Conservation (phyloP, 2,113 vertebrate genomes). For the Mesembrinibis cayennensis region DNA sequence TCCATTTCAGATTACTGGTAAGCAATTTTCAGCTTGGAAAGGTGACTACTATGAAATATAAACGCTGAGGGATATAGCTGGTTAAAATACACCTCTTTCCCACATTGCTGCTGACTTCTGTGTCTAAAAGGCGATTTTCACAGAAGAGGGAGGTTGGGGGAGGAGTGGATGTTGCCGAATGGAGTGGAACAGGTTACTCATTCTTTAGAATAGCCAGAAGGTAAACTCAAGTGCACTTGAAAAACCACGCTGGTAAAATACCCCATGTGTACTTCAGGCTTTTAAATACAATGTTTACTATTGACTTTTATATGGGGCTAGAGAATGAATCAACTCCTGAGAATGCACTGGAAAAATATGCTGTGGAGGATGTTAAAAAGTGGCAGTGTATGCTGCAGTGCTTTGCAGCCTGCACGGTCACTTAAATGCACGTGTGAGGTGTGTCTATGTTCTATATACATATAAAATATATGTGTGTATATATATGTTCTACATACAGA, state of each 20-base stretch:
- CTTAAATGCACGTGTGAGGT: not conserved
- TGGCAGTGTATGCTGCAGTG: not conserved
- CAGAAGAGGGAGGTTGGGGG: not conserved
- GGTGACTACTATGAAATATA: not conserved
- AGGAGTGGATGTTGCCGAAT: not conserved
- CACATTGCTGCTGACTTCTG: not conserved
- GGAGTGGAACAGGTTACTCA: not conserved
- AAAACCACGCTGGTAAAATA: not conserved
- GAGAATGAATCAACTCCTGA: not conserved
- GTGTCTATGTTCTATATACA: not conserved
- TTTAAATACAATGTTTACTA: not conserved
- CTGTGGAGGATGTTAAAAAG: not conserved
- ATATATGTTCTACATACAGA: not conserved
- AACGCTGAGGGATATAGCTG: not conserved
- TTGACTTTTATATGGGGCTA: not conserved
- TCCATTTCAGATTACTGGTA: not conserved
- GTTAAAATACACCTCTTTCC: not conserved
- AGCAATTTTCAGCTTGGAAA: not conserved
- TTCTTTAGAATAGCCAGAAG: slow-evolving; percentile 18
- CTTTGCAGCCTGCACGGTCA: not conserved
- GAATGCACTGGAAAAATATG: not conserved
- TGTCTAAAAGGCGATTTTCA: not conserved
- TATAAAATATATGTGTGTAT: not conserved
- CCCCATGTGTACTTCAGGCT: not conserved
- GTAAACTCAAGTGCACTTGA: slow-evolving; percentile 1